phyloP scores from a whole-genome alignment of 2,797 vertebrate genomes.

The Arctocebus calabarensis region DNA sequence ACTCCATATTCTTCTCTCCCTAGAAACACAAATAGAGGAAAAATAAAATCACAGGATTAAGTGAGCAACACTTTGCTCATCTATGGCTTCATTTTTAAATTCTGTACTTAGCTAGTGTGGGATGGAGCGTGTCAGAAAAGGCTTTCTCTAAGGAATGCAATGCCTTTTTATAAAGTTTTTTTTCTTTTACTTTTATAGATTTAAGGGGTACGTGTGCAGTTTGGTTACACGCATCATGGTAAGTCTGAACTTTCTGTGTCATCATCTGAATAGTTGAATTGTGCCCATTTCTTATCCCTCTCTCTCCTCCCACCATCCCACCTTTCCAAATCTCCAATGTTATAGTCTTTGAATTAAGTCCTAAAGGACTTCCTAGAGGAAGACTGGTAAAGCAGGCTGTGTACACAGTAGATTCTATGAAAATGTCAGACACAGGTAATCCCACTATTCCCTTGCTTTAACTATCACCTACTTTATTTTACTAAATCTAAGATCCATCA shows the following conservation, averaged over 20 bases:
- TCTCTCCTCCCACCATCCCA: neutral
- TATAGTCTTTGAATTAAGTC: neutral
- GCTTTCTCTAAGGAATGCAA: neutral
- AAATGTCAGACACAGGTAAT: neutral
- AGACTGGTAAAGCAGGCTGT: neutral
- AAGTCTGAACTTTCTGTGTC: neutral
- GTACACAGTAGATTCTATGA: neutral
- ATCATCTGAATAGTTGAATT: neutral
- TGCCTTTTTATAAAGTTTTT: neutral
- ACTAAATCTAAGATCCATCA: neutral
- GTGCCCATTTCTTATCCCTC: neutral
- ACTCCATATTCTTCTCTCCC: neutral
- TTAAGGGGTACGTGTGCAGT: neutral
- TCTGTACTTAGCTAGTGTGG: constrained; percentile 33
- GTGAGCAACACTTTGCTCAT: constrained; percentile 36
- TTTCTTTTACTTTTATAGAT: neutral
- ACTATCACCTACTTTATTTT: neutral
- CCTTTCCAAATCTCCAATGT: neutral
- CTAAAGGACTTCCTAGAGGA: no score
- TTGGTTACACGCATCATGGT: neutral
- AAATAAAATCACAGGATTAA: constrained; percentile 54
- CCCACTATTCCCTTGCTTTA: constrained; percentile 15
- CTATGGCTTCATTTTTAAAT: neutral
- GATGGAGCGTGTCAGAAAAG: constrained; percentile 8
- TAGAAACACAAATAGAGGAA: constrained; percentile 44